phyloP scores from a whole-genome alignment of 2,113 vertebrate genomes.

The Carassius gibelio region DNA sequence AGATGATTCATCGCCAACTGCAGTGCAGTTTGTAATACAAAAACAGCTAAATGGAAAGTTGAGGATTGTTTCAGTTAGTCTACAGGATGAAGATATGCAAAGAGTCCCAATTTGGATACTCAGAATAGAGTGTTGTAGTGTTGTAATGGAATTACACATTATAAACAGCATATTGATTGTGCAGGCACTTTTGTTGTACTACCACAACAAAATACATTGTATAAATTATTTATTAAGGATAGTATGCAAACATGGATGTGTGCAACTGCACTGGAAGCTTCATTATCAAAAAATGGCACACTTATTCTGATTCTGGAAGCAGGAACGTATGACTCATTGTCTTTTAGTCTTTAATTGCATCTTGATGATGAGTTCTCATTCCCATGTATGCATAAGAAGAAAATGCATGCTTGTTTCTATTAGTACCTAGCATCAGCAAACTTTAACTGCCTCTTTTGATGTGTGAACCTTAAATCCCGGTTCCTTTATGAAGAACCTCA shows the following conservation, averaged over 20 bases:
- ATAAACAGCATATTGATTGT: not conserved
- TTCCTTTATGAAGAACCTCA: not conserved
- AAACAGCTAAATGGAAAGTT: conserved; percentile 10
- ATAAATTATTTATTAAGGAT: not conserved
- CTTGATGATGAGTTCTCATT: conserved; percentile 14
- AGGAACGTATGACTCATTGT: not conserved
- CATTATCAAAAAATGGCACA: not conserved
- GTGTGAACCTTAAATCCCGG: not conserved
- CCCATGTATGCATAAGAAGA: conserved; percentile 30
- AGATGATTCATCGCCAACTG: conserved; percentile 46
- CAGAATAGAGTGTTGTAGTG: not conserved
- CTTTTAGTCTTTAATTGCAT: not conserved
- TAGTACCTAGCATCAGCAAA: conserved; percentile 16
- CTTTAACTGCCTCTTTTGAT: not conserved
- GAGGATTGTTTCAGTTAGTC: conserved; percentile 22
- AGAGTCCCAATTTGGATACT: not conserved
- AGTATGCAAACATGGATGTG: not conserved
- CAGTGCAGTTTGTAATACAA: conserved; percentile 16
- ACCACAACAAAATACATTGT: not conserved
- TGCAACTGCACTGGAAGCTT: not conserved
- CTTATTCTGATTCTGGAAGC: not conserved
- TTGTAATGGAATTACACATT: not conserved
- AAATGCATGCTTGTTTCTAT: not conserved
- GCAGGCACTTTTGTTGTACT: not conserved
- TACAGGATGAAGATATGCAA: conserved; percentile 33